A percentile compares a stretch with the other conserved stretches of the same genome.
These are phyloP conservation scores for Hecatera dysodea DNA, from an alignment of 2,888 invertebrate genomes.

Conservation along the genomic window DNA sequence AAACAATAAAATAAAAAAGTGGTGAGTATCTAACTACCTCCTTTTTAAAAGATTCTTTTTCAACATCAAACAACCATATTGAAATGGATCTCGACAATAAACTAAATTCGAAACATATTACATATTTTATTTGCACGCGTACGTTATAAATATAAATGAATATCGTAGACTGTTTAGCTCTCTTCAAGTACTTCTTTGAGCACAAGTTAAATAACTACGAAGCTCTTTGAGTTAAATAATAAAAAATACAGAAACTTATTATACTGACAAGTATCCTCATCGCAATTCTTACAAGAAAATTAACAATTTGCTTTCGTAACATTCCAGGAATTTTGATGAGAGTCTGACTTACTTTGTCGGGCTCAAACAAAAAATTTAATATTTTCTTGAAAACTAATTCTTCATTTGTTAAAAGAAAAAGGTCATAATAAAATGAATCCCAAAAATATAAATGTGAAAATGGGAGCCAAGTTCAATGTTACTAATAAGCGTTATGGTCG, in stretches of 20 bases:
- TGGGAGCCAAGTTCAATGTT: too few species aligned
- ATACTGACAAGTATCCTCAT: slow-evolving; percentile 46
- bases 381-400: neutral
- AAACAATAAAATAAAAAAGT: too few species aligned
- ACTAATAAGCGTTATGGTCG: too few species aligned
- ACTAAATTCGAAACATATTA: too few species aligned
- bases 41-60: too few species aligned
- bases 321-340: slow-evolving; percentile 59
- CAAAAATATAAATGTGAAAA: too few species aligned
- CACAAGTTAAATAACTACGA: neutral
- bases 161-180: neutral
- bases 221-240: slow-evolving; percentile 30
- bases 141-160: slow-evolving; percentile 1
- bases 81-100: too few species aligned
- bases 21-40: too few species aligned
- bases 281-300: slow-evolving; percentile 51
- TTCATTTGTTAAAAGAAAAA: neutral
- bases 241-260: slow-evolving; percentile 51
- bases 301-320: slow-evolving; percentile 44
- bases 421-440: neutral
- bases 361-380: neutral
- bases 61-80: too few species aligned
- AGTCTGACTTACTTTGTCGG: slow-evolving; percentile 29
- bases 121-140: neutral
- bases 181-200: neutral